phyloP scores from a whole-genome alignment of 1,140 invertebrate genomes.

The Schlechtendalia chinensis region DNA sequence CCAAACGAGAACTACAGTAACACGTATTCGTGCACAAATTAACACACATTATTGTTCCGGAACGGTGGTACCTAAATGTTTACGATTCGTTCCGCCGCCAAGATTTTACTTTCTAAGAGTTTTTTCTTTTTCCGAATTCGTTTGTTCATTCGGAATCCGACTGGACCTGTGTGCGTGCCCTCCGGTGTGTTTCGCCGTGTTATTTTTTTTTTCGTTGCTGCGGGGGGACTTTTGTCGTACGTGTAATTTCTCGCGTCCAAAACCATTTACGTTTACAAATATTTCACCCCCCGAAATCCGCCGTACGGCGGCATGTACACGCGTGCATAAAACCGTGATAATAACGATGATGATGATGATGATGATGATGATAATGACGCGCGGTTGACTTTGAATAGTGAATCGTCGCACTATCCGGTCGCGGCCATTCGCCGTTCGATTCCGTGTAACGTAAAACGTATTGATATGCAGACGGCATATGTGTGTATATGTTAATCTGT shows the following conservation, averaged over 20 bases:
- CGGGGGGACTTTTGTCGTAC: too few species aligned
- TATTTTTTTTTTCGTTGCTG: not conserved
- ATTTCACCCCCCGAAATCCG: too few species aligned
- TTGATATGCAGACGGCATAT: constrained; percentile 3
- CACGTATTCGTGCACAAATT: constrained; percentile 1
- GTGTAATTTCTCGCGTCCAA: not conserved
- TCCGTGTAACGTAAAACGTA: not conserved
- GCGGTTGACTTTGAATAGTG: too few species aligned
- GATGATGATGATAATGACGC: too few species aligned
- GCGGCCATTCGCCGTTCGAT: too few species aligned
- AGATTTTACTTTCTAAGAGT: constrained; percentile 44
- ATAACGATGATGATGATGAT: too few species aligned
- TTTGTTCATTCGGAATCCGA: not conserved
- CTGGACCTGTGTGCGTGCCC: not conserved
- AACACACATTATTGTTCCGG: constrained; percentile 37
- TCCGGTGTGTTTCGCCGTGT: not conserved
- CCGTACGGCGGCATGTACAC: too few species aligned
- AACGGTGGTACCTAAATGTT: constrained; percentile 26
- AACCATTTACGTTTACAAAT: not conserved
- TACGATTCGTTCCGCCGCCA: constrained; percentile 35
- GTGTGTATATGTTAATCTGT: not conserved
- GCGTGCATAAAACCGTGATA: too few species aligned
- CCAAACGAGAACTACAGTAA: constrained; percentile 1
- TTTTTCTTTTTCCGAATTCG: constrained; percentile 8
- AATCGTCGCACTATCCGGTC: not conserved